phyloP scores from a whole-genome alignment of 1,140 invertebrate species.

The Globodera ellingtonae region DNA sequence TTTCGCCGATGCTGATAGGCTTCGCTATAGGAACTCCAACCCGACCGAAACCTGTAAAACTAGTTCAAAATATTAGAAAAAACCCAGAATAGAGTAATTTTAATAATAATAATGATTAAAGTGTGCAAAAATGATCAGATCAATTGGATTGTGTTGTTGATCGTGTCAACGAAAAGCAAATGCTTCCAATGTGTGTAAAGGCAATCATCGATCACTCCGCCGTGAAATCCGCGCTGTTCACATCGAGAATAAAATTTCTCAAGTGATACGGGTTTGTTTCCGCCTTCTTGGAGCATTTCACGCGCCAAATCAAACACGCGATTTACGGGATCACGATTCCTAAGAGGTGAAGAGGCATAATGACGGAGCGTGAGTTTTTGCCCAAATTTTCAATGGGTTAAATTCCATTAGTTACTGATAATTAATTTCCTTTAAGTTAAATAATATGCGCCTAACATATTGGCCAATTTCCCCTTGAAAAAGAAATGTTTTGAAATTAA shows the following conservation, averaged over 20 bases:
- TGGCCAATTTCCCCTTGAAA: neutral
- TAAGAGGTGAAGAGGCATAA: conserved; percentile 19
- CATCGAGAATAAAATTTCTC: conserved; percentile 39
- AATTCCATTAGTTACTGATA: too few species aligned
- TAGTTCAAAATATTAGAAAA: neutral
- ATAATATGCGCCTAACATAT: conserved; percentile 17
- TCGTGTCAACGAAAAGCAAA: conserved; percentile 18
- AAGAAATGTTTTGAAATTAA: too few species aligned
- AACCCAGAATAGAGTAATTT: neutral
- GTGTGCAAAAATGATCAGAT: neutral
- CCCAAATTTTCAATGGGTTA: neutral
- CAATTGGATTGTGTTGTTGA: conserved; percentile 17
- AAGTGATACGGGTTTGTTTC: conserved; percentile 37
- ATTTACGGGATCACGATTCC: conserved; percentile 40
- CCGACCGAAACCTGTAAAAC: neutral
- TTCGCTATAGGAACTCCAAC: neutral
- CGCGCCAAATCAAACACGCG: conserved; percentile 54
- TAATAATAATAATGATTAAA: neutral
- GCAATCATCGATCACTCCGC: conserved; percentile 50
- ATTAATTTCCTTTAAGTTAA: neutral
- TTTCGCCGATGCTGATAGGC: too few species aligned
- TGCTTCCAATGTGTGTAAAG: conserved; percentile 23
- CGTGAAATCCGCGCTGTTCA: conserved; percentile 40
- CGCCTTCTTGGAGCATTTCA: conserved; percentile 38
- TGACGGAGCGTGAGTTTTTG: neutral